A percentile compares a stretch with the other conserved stretches of the same genome.
These are phyloP conservation scores for Austrolebias charrua DNA, from an alignment of 2,797 vertebrate genomes.

Conservation along the genomic window DNA sequence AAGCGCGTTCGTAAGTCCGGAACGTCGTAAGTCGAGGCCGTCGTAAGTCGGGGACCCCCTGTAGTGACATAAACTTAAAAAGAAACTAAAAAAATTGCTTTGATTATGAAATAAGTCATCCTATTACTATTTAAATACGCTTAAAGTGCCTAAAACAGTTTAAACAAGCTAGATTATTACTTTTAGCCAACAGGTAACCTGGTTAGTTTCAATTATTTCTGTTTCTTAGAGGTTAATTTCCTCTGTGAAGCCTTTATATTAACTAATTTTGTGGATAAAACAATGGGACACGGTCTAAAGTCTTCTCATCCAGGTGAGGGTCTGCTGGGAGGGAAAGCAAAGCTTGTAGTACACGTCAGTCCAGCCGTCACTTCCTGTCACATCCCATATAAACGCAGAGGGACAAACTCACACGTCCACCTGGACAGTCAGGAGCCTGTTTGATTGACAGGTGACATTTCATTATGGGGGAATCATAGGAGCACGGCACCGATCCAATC, in stretches of 20 bases:
- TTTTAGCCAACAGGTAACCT: too few species aligned
- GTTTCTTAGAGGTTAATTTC: constrained; percentile 9
- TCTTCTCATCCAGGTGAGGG: constrained; percentile 45
- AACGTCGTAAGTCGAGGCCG: too few species aligned
- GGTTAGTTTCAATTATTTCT: too few species aligned
- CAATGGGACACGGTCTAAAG: constrained; percentile 29
- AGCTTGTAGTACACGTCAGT: constrained; percentile 44
- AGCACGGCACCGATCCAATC: constrained; percentile 62
- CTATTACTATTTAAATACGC: too few species aligned
- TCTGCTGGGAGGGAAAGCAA: constrained; percentile 24
- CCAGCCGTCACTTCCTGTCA: constrained; percentile 51
- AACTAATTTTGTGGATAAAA: constrained; percentile 1
- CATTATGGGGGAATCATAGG: constrained; percentile 66
- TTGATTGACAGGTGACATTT: constrained; percentile 79
- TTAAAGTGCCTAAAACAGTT: too few species aligned
- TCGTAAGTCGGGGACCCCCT: too few species aligned
- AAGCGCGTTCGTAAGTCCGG: too few species aligned
- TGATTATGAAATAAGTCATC: too few species aligned
- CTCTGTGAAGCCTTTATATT: constrained; percentile 15
- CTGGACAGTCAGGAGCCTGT: constrained; percentile 55
- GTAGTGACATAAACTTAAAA: too few species aligned
- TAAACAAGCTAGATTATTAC: too few species aligned
- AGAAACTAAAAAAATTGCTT: too few species aligned
- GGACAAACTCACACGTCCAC: constrained; percentile 19
- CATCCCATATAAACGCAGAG: constrained; percentile 39